Conservation (phyloP, 2,888 invertebrate species). For the Phyllotreta cruciferae region DNA sequence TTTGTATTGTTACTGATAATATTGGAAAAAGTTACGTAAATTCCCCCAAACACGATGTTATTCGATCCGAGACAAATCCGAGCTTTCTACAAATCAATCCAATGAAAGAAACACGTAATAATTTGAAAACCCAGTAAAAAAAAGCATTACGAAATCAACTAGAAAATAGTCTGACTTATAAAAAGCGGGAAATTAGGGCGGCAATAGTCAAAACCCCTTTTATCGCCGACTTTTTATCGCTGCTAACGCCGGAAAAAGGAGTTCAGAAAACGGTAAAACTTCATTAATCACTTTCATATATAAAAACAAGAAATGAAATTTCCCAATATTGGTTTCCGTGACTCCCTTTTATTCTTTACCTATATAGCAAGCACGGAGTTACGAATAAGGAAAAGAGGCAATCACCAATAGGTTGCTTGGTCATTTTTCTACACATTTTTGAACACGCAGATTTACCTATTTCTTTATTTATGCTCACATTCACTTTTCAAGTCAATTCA, state of each 20-base stretch:
- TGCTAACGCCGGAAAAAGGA: slow-evolving; percentile 5
- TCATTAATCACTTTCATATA: slow-evolving; percentile 33
- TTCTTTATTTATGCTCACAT: no score
- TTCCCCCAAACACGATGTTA: not conserved
- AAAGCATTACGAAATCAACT: no score
- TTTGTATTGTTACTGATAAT: slow-evolving; percentile 27
- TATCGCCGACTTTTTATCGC: slow-evolving; percentile 22
- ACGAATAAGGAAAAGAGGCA: not conserved
- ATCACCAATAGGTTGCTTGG: not conserved
- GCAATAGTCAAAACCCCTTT: slow-evolving; percentile 27
- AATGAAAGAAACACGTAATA: not conserved
- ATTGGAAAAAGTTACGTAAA: slow-evolving; percentile 25
- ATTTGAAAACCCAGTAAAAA: not conserved
- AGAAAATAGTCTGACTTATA: not conserved
- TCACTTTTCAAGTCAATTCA: not conserved
- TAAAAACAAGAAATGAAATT: slow-evolving; percentile 32
- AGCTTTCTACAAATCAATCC: no score
- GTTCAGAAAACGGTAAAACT: slow-evolving; percentile 1
- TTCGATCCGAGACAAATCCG: slow-evolving; percentile 5
- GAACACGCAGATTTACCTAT: not conserved
- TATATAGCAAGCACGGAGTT: slow-evolving; percentile 14
- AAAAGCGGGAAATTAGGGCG: slow-evolving; percentile 15
- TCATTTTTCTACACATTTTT: no score
- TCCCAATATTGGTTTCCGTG: slow-evolving; percentile 34
- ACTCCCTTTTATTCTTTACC: slow-evolving; percentile 30